Evolutionary conservation across 2,797 vertebrate genomes (phyloP).

Genomic region (Myioborus miniatus): DNA sequence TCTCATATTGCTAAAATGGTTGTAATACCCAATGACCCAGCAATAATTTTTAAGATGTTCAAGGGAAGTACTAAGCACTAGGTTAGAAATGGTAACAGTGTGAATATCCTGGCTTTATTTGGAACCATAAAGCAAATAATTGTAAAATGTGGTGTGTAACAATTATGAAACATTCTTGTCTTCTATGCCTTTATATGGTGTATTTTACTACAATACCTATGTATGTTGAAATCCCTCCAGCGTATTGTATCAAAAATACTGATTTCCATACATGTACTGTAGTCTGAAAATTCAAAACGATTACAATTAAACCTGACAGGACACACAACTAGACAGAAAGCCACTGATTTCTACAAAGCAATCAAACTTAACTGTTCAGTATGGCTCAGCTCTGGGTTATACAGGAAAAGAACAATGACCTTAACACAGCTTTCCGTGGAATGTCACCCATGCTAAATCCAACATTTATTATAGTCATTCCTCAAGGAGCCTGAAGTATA

Average conservation of each 20-base stretch:
- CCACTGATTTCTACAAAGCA: not conserved
- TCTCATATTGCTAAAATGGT: not conserved
- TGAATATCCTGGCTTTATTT: not conserved
- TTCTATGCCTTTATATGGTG: not conserved
- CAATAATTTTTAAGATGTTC: not conserved
- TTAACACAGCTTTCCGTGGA: not conserved
- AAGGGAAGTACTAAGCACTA: not conserved
- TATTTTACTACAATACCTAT: not conserved
- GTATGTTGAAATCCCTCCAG: not conserved
- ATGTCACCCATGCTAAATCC: not conserved
- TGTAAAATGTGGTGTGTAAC: not conserved
- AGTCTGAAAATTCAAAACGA: not conserved
- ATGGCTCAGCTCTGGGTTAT: not conserved
- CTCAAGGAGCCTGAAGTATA: not conserved
- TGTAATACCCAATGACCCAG: not conserved
- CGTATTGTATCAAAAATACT: not conserved
- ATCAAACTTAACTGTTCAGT: not conserved
- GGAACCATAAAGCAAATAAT: not conserved
- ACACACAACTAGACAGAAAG: not conserved
- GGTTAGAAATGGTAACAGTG: not conserved
- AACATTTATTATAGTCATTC: not conserved
- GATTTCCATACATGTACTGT: fast-evolving
- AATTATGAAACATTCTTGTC: not conserved
- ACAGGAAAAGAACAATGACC: not conserved
- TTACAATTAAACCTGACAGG: not conserved